A percentile compares a stretch with the other conserved stretches of the same genome.
These are phyloP conservation scores for Drymonia ruficornis DNA, from an alignment of 2,888 invertebrate species.

Conservation along the genomic window DNA sequence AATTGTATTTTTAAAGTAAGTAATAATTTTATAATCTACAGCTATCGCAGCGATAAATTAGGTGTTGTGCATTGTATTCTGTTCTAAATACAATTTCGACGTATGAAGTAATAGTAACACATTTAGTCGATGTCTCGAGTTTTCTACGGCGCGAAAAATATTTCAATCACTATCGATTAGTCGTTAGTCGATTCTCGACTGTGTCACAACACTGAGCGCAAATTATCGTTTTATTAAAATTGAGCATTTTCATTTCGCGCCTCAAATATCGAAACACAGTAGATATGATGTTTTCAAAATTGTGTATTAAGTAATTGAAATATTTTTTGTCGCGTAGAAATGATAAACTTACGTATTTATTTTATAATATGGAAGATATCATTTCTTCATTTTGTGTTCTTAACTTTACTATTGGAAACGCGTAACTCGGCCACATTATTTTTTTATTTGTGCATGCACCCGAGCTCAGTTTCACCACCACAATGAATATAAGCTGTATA, in stretches of 20 bases:
- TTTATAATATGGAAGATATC: constrained; percentile 76
- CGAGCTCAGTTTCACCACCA: constrained; percentile 60
- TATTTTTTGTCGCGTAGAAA: constrained; percentile 61
- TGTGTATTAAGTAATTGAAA: constrained; percentile 44
- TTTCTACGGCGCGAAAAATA: constrained; percentile 61
- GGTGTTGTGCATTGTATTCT: constrained; percentile 59
- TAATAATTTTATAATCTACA: constrained; percentile 72
- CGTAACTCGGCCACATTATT: constrained; percentile 62
- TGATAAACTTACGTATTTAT: constrained; percentile 74
- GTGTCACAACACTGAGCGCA: constrained; percentile 55
- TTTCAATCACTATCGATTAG: constrained; percentile 48
- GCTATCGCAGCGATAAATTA: constrained; percentile 58
- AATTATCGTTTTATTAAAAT: constrained; percentile 45
- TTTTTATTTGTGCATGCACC: constrained; percentile 70
- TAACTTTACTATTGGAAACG: constrained; percentile 75
- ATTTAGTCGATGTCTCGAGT: constrained; percentile 83
- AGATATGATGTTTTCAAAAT: constrained; percentile 23
- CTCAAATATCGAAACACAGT: constrained; percentile 41
- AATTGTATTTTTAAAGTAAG: constrained; percentile 49
- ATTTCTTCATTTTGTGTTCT: constrained; percentile 63
- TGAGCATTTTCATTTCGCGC: constrained; percentile 71
- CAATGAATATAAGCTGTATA: constrained; percentile 48
- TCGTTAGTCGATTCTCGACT: constrained; percentile 24
- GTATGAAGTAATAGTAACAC: constrained; percentile 78
- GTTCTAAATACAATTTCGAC: constrained; percentile 60